Base-by-base conservation (phyloP, 2,797 vertebrate genomes). In the Lithobates sylvaticus region DNA sequence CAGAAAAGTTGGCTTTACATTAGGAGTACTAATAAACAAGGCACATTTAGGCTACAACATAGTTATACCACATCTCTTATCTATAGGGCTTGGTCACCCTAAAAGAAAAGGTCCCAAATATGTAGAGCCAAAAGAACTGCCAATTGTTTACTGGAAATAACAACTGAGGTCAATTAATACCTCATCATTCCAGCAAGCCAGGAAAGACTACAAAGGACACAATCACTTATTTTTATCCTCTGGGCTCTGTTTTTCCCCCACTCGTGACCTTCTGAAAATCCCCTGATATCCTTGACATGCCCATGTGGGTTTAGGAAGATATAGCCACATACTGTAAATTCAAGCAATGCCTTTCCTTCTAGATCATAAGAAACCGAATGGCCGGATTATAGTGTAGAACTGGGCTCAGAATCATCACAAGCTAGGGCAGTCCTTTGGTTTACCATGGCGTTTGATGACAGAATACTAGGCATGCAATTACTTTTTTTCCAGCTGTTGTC, bases 221-320 rank as follows among this genome's bases (percentile, higher is more conserved):
- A 73, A 61, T 34, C 5, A 71, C n/a, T 64, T 87, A 83, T 73
- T 83, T 85, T 76, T 86, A 86, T 76, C 73, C 34, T 36, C 3
- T 58, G 78, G 32, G 26, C 54, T 26, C 10, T 39, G 9, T 69
- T 86, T 80, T 84, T 72, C 70, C 54, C 36, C 74, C n/a, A 83
- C 44, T 65, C 13, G 1, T 87, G 85, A 87, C 85, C 81, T 87
- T 87, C 58, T 29, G 27, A 67, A 78, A 83, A 87, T 87, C 85
- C 80, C 67, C 47, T 26, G 32, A 68, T 67, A 83, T 74, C 75
- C 72, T 16, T 27, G 64, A n/a, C 61, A 23, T 73, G 77, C 54
- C 61, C 67, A 42, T 50, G 36, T 39, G 76, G 81, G 18, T 79
- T 87, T 83, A 75, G 58, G 26, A 29, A n/a, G 13, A 50, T 32